A percentile compares a stretch with the other conserved stretches of the same genome.
phyloP scores from a whole-genome alignment of 2,113 vertebrate genomes.

The Hystrix cristata region DNA sequence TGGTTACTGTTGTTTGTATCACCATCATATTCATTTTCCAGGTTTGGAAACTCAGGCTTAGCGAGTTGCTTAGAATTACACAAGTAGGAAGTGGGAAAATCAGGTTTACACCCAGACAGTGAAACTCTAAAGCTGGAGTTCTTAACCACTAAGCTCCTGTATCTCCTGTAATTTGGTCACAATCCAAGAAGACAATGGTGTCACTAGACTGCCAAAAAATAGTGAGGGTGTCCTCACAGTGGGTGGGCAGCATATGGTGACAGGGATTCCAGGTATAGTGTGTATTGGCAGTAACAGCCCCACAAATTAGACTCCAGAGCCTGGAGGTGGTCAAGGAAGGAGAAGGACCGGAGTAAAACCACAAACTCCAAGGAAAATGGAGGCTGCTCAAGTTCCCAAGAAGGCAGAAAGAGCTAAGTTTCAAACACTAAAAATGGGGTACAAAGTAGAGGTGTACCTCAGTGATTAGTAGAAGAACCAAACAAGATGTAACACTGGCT shows the following conservation, averaged over 20 bases:
- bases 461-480: neutral
- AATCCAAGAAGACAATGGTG: neutral
- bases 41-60: slow-evolving; percentile 9
- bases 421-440: neutral
- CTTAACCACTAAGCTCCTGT: neutral
- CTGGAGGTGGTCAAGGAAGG: neutral
- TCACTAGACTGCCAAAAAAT: neutral
- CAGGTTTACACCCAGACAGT: neutral
- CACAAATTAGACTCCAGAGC: neutral
- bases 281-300: neutral
- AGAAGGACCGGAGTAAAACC: neutral
- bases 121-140: neutral
- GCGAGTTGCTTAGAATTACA: slow-evolving; percentile 9
- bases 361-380: neutral
- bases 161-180: neutral
- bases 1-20: neutral
- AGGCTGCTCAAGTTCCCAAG: neutral
- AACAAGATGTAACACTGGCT: neutral
- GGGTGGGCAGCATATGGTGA: neutral
- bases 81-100: neutral
- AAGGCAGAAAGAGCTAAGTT: neutral
- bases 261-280: neutral
- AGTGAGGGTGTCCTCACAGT: neutral
- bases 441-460: neutral
- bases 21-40: neutral